These are phyloP conservation scores for Lasioglossum villosulum DNA, from an alignment of 2,888 invertebrate species.

Conservation along the genomic window DNA sequence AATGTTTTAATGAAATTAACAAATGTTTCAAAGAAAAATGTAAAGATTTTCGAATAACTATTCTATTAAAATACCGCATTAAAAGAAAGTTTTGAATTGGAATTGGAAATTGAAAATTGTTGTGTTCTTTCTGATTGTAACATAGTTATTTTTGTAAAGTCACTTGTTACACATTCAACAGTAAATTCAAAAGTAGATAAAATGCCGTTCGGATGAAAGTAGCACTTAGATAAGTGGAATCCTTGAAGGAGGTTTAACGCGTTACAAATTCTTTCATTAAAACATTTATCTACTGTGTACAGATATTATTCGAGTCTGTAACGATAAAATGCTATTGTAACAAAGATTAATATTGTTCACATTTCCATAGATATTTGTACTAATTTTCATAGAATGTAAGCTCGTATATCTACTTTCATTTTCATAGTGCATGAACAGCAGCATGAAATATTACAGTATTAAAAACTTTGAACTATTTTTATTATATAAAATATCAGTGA, in stretches of 20 bases:
- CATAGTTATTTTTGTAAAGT: constrained; percentile 9
- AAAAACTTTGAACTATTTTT: background rate
- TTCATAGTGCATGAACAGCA: constrained; percentile 35
- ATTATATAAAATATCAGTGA: background rate
- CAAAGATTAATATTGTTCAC: constrained; percentile 27
- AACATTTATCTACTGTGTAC: constrained; percentile 34
- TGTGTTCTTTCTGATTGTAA: background rate
- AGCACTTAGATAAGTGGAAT: background rate
- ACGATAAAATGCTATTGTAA: constrained; percentile 39
- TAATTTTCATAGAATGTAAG: constrained; percentile 37
- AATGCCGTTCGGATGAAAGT: background rate
- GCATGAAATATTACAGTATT: constrained; percentile 47
- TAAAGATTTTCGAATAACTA: background rate
- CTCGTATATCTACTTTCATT: constrained; percentile 31
- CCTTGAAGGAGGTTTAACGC: background rate
- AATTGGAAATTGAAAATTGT: background rate
- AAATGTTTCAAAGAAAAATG: background rate
- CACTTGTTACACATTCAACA: background rate
- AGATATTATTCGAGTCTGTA: constrained; percentile 23
- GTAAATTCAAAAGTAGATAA: background rate
- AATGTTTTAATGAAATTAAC: constrained; percentile 56
- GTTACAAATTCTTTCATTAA: constrained; percentile 49
- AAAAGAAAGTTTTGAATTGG: background rate
- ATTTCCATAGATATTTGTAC: constrained; percentile 33
- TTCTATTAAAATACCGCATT: background rate